A percentile compares a stretch with the other conserved stretches of the same genome.
Conservation (phyloP, 2,113 vertebrate species). For the Plecotus auritus region DNA sequence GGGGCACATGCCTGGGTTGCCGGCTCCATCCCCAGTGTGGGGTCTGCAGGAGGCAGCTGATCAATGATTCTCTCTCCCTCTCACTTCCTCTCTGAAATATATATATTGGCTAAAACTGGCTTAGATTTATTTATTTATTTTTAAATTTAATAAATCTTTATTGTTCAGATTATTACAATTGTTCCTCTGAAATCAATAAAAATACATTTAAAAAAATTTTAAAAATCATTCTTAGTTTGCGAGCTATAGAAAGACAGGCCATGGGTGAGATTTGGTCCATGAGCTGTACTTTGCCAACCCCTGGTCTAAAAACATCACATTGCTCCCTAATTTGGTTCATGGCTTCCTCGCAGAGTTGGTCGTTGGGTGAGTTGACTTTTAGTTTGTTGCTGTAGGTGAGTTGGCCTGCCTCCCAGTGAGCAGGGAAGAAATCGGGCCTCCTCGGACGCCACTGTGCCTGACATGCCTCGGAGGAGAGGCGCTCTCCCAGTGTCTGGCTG, state of each 20-base stretch:
- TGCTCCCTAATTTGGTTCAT: neutral
- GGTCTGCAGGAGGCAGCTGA: too few species aligned
- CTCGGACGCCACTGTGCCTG: neutral
- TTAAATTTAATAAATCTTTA: too few species aligned
- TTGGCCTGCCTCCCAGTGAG: neutral
- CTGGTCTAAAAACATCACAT: neutral
- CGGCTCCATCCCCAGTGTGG: too few species aligned
- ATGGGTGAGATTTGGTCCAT: neutral
- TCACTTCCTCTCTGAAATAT: too few species aligned
- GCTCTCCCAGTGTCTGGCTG: neutral
- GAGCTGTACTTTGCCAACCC: neutral
- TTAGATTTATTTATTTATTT: too few species aligned
- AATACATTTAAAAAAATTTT: too few species aligned
- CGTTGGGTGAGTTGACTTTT: neutral
- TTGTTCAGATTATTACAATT: too few species aligned
- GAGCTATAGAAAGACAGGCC: neutral
- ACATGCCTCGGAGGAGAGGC: neutral
- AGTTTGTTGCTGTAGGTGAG: neutral
- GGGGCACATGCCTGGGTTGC: too few species aligned
- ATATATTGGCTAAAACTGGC: too few species aligned
- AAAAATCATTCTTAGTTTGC: neutral
- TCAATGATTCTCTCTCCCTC: too few species aligned
- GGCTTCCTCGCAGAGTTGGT: neutral
- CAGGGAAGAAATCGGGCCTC: neutral
- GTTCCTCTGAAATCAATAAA: too few species aligned